Base-by-base conservation (phyloP, 37 sponge, comb jelly and placozoan species). In the Geodia barretti region DNA sequence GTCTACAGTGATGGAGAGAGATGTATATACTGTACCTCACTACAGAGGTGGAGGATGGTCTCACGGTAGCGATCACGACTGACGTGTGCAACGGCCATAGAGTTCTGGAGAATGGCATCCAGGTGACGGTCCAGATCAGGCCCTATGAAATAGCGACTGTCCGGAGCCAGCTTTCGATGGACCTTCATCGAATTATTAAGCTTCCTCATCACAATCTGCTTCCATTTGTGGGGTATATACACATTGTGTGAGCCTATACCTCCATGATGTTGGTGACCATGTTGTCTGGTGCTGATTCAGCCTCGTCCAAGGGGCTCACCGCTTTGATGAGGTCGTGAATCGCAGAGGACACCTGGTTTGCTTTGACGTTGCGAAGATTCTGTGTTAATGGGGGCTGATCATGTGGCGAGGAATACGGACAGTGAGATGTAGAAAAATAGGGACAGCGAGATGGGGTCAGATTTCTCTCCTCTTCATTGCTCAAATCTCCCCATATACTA, bases 1-100 rank as follows among this genome's bases (percentile, higher is more conserved):
- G n/a, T n/a, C 7, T 2, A 2, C 4, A 2, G 4, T 9, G 7
- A 37, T 33, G 38, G 5, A 23, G 72, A 23, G 8, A 19, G 34
- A 21, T 39, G 64, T 21, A 2, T 17, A 76, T n/a, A n/a, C n/a
- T 78, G 26, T 62, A 91, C 95, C 79, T 90, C 85, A 62, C 74
- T 58, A 30, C 95, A 90, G 21, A 83, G 77, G 1, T 73, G 37
- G 4, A 54, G 42, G 29, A 94, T 94, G 30, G 25, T 63, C 19
- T 80, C 70, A 60, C 63, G 79, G 62, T 83, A 80, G 1, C 69
- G 42, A 20, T 87, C 85, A 30, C 75, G 76, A 82, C 95, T 90
- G 64, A 87, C 85, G 54, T 80, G 83, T 30, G 95, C 92, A 30
- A 94, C 95, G 1, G 88, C 91, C 85, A 82, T 84, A 36, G 87